phyloP scores from a whole-genome alignment of 2,113 vertebrate genomes.

The Boleophthalmus pectinirostris region DNA sequence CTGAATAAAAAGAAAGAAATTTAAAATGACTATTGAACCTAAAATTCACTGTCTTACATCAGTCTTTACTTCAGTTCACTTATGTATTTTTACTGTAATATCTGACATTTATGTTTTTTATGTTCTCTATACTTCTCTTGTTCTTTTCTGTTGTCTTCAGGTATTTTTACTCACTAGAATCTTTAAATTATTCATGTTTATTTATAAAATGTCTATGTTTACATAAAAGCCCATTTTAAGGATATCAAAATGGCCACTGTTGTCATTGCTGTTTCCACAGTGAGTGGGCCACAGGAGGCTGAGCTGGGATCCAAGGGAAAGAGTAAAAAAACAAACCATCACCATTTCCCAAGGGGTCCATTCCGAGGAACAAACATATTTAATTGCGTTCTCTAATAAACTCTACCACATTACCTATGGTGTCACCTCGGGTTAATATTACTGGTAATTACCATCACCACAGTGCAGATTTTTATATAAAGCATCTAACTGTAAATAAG shows the following conservation, averaged over 20 bases:
- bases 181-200: background rate
- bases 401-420: conserved; percentile 17
- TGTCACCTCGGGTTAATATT: background rate
- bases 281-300: conserved; percentile 54
- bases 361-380: conserved; percentile 74
- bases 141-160: background rate
- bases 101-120: too few relatives aligned
- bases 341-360: conserved; percentile 43
- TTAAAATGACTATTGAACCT: too few relatives aligned
- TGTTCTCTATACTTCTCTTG: too few relatives aligned
- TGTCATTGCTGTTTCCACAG: conserved; percentile 70
- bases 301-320: conserved; percentile 48
- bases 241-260: conserved; percentile 46
- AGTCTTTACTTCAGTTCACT: too few relatives aligned
- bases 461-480: too few relatives aligned
- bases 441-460: background rate
- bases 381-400: conserved; percentile 67
- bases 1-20: too few relatives aligned
- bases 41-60: too few relatives aligned
- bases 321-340: conserved; percentile 67
- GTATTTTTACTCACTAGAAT: background rate
- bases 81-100: too few relatives aligned
- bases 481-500: background rate
- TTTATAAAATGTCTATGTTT: background rate
- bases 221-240: conserved; percentile 12